Conservation (phyloP, 2,113 vertebrate genomes). For the Elanoides forficatus region DNA sequence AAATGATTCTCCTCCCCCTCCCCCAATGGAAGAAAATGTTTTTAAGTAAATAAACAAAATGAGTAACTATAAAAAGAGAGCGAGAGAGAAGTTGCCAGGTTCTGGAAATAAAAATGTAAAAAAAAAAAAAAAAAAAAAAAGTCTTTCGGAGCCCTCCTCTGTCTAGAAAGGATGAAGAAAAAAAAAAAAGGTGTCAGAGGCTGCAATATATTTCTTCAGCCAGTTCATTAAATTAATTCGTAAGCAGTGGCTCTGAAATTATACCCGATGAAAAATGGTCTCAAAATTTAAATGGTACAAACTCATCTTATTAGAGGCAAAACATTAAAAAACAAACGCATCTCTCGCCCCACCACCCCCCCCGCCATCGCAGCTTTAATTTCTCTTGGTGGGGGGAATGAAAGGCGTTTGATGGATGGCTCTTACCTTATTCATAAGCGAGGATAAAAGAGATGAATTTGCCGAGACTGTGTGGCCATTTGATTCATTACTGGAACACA, state of each 20-base stretch:
- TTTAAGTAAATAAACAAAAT: conserved; percentile 68
- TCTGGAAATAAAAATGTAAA: conserved; percentile 70
- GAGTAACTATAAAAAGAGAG: conserved; percentile 75
- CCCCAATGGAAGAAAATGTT: conserved; percentile 11
- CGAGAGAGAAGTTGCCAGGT: conserved; percentile 67
- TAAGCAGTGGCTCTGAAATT: conserved; percentile 96
- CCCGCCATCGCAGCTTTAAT: conserved; percentile 80
- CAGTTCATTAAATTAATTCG: conserved; percentile 99
- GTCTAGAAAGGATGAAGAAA: conserved; percentile 77
- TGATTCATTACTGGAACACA: conserved; percentile 98
- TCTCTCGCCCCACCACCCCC: conserved; percentile 70
- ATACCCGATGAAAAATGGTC: conserved; percentile 97
- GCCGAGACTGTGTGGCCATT: conserved; percentile 93
- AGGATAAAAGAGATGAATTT: conserved; percentile 99
- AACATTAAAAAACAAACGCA: conserved; percentile 99
- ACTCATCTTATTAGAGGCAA: conserved; percentile 99
- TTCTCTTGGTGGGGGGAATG: conserved; percentile 86
- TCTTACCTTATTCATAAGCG: conserved; percentile 99
- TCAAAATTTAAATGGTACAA: conserved; percentile 99
- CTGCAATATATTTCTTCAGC: conserved; percentile 93
- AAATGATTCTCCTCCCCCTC: not conserved
- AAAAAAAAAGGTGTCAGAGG: conserved; percentile 91
- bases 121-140: conserved; percentile 17
- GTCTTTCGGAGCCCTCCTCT: conserved; percentile 70
- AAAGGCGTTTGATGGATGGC: conserved; percentile 93